Base-by-base conservation (phyloP, 2,797 vertebrate genomes). In the Denticeps clupeoides region DNA sequence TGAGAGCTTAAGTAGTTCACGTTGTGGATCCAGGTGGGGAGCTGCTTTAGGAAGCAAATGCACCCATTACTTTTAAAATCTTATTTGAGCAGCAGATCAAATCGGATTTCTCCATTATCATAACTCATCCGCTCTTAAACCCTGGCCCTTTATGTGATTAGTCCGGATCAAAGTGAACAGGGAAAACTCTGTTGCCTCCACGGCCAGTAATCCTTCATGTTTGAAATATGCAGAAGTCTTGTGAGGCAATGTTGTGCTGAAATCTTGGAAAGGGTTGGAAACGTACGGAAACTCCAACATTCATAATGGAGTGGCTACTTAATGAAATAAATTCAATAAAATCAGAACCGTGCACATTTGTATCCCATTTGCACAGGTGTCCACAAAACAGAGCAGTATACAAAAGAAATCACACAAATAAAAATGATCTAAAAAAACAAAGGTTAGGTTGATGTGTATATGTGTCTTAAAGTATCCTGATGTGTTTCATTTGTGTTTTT, bases 21-120 rank as follows among this genome's bases (percentile, higher is more conserved):
- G 24, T 53, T 59, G 25, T 3, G 12, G 60, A 63, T 70, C 73
- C 61, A 29, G n/a, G 41, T 48, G 62, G 49, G 35, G 27, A 29
- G 4, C 12, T 27, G 37, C 41, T 12, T 3, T 11, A 13, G 18
- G 33, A 48, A 43, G 38, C 28, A 37, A 61, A 41, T 4, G 11
- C 31, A 33, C 28, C 27, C 24, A 35, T 41, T 46, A 48, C 49
- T 55, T 60, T 48, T 35, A 29, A 48, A 49, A 49, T 16, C 27
- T 42, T 46, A 43, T 57, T 57, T 53, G 41, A 45, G 23, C 35
- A 33, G 31, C 12, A 22, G 57, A 54, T 57, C 42, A 41, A 57
- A 53, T 41, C 28, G 28, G 58, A 56, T 53, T 53, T 46, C 43
- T 41, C 53, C 40, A 29, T 47, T 33, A 45, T 52, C 53, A 56